Conservation (phyloP, 2,113 vertebrate species). For the Eira barbara region DNA sequence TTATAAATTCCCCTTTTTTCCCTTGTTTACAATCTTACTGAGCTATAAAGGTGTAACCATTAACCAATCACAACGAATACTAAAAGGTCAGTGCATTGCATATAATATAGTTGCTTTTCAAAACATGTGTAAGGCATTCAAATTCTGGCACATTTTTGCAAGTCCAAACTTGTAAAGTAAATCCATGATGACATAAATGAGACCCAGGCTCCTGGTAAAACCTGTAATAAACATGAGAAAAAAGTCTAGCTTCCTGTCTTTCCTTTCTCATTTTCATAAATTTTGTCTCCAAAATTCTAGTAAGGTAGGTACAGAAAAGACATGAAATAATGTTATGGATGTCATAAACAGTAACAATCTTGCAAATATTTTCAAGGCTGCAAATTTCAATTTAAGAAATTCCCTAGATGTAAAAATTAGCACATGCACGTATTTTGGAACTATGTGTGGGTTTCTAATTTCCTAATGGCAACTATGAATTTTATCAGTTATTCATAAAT, state of each 20-base stretch:
- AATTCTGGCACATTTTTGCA: conserved; percentile 57
- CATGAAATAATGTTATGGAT: background rate
- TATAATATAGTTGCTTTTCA: conserved; percentile 52
- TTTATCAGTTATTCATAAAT: background rate
- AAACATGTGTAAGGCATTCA: conserved; percentile 61
- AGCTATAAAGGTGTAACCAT: conserved; percentile 61
- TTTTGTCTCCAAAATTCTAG: conserved; percentile 33
- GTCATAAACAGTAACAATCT: background rate
- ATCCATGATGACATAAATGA: conserved; percentile 68
- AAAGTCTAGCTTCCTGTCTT: background rate
- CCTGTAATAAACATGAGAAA: conserved; percentile 38
- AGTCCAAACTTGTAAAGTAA: conserved; percentile 67
- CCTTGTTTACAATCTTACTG: conserved; percentile 62
- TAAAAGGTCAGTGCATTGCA: conserved; percentile 71
- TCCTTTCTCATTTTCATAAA: conserved; percentile 30
- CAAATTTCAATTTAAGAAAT: background rate
- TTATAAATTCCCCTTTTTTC: conserved; percentile 58
- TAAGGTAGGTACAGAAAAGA: background rate
- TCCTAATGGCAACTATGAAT: background rate
- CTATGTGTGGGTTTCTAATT: background rate
- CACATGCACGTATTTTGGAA: background rate
- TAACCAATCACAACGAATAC: conserved; percentile 70
- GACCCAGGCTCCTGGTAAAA: conserved; percentile 49
- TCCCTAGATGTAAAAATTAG: background rate
- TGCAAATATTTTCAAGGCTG: background rate